These are phyloP conservation scores for Phasianus colchicus DNA, from an alignment of 2,113 vertebrate species.

Conservation along the genomic window DNA sequence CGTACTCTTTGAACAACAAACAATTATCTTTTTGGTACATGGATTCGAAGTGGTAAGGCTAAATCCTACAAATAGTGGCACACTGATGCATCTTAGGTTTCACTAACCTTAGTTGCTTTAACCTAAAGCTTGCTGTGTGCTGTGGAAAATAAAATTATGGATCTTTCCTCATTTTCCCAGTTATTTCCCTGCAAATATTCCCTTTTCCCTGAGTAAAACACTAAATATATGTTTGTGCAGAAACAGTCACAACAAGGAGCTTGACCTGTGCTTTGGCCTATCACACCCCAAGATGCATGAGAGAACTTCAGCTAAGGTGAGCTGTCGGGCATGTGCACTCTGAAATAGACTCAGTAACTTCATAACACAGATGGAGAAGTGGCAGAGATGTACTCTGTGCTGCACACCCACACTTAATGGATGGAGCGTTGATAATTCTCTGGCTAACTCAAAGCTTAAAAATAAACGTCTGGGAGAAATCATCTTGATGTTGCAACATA, in stretches of 20 bases:
- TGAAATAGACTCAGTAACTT: slow-evolving; percentile 3
- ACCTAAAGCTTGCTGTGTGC: slow-evolving; percentile 55
- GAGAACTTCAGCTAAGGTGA: slow-evolving; percentile 47
- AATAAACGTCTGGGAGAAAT: not conserved
- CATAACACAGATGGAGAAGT: not conserved
- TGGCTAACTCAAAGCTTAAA: not conserved
- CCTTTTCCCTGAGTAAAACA: slow-evolving; percentile 26
- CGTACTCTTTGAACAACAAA: not conserved
- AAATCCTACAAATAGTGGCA: slow-evolving; percentile 7
- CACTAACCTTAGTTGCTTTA: slow-evolving; percentile 54
- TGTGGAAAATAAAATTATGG: slow-evolving; percentile 36
- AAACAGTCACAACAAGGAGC: slow-evolving; percentile 43
- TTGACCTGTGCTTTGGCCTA: slow-evolving; percentile 43
- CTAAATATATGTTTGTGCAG: slow-evolving; percentile 45
- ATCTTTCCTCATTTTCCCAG: slow-evolving; percentile 53
- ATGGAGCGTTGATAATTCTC: not conserved
- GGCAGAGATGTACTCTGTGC: not conserved
- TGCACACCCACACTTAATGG: not conserved
- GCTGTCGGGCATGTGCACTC: slow-evolving; percentile 36
- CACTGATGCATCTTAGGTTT: not conserved
- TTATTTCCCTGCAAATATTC: slow-evolving; percentile 47
- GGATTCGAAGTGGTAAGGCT: not conserved
- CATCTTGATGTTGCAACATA: not conserved
- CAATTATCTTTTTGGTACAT: not conserved
- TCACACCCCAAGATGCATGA: not conserved